Evolutionary conservation across 2,113 vertebrate species (phyloP).

Genomic region (Eidolon helvum): DNA sequence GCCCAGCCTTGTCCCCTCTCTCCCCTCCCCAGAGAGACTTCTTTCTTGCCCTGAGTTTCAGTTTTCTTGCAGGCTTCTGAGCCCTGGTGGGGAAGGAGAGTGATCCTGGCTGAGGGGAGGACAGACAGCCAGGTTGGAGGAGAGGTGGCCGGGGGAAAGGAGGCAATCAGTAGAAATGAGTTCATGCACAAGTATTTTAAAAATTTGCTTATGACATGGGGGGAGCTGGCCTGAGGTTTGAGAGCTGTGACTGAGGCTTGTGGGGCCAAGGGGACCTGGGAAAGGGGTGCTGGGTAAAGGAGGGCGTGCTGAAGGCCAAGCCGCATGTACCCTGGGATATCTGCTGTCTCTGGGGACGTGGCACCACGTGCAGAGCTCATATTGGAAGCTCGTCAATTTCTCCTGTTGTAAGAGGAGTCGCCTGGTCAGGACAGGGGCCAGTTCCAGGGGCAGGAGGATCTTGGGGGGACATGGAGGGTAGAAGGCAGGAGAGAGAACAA

Average conservation of each 20-base stretch:
- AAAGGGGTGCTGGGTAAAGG: conserved; percentile 37
- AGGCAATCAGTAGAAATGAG: background rate
- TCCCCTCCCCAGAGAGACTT: conserved; percentile 36
- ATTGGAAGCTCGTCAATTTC: background rate
- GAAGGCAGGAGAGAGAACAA: background rate
- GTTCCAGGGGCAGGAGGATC: background rate
- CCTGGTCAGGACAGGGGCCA: rapidly evolving
- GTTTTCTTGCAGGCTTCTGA: conserved; percentile 39
- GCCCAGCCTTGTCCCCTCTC: conserved; percentile 37
- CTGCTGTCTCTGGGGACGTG: background rate
- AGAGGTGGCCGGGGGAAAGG: background rate
- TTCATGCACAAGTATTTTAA: background rate
- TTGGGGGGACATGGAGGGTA: no score
- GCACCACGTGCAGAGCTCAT: background rate
- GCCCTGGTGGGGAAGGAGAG: background rate
- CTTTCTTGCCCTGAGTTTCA: conserved; percentile 11
- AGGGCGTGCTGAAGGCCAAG: background rate
- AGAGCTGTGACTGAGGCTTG: conserved; percentile 42
- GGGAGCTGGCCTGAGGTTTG: conserved; percentile 52
- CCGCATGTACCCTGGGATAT: background rate
- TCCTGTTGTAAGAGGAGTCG: background rate
- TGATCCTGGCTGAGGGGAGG: background rate
- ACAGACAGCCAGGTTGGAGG: background rate
- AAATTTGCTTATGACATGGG: background rate
- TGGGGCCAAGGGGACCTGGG: conserved; percentile 56